Base-by-base conservation (phyloP, 1,140 invertebrate species). In the Solenopsis fugax region DNA sequence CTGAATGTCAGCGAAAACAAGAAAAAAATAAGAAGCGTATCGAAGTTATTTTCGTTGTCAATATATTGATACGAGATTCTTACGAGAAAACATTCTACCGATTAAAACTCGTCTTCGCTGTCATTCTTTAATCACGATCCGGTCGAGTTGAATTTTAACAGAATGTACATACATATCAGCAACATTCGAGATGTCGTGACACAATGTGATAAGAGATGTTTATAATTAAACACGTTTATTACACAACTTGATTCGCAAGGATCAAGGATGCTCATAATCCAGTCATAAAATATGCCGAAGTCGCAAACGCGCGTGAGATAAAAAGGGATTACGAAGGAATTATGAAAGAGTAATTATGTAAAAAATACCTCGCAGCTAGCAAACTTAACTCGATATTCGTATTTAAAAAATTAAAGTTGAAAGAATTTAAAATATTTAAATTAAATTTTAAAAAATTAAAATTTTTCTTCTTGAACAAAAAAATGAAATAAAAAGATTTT, bases 151-250 rank as follows among this genome's bases (percentile, higher is more conserved):
- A 71, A 69, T n/a, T n/a, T 71, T 13, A 54, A 41, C 18, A 24
- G 10, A 54, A 45, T 37, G 2, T 13, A n/a, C 21, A n/a, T n/a
- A 10, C n/a, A n/a, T 18, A 56, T n/a, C 45, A 45, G 10, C 50
- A 18, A 45, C 21, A 29, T 58, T 71, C 16, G 9, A 45, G 3
- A n/a, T n/a, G n/a, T 45, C 67, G 7, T 21, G 6, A 18, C 1
- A 29, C 10, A 2, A 10, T 54, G 1, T 56, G 3, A 71, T 56
- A 48, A 41, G 3, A 24, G 3, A 48, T 45, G n/a, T 2, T 1
- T 21, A 56, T 48, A 80, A 80, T 69, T 50, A 54, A 65, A 80
- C 34, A 7, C 2, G 13, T 29, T 77, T 12, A 78, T 65, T 78
- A 50, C 18, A 2, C 18, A 76, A 4, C 1, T 24, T 58, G 16